phyloP scores from a whole-genome alignment of 2,797 vertebrate species.

The Hylomyscus alleni region DNA sequence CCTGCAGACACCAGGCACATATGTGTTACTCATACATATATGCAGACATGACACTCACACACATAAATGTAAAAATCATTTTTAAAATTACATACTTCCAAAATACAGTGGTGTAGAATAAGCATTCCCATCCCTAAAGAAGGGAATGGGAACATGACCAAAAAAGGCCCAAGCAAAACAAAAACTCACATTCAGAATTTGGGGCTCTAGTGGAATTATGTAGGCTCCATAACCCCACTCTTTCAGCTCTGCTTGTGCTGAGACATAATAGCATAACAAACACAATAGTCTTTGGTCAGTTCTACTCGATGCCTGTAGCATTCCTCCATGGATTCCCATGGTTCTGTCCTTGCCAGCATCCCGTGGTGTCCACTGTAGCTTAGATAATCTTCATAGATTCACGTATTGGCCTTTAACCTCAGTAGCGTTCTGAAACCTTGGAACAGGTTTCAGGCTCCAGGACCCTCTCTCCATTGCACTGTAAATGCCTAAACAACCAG shows the following conservation, averaged over 20 bases:
- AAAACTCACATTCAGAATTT: background rate
- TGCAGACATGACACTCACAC: background rate
- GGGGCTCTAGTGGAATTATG: background rate
- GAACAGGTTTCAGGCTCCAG: background rate
- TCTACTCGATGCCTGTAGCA: background rate
- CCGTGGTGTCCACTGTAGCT: background rate
- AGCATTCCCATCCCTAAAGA: background rate
- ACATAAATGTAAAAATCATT: background rate
- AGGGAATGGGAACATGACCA: background rate
- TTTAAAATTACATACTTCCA: background rate
- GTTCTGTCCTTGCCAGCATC: background rate
- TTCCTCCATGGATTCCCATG: background rate
- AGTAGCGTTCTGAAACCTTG: background rate
- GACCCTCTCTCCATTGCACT: background rate
- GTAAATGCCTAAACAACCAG: background rate
- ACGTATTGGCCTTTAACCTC: background rate
- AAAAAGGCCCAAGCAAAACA: no score
- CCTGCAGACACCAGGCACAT: background rate
- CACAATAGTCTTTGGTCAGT: background rate
- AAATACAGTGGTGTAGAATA: background rate
- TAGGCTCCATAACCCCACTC: background rate
- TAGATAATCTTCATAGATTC: background rate
- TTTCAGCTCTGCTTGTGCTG: background rate
- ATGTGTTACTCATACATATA: background rate
- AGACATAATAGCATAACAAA: no score